Evolutionary conservation across 2,888 invertebrate genomes (phyloP), one percentile per base, ranked within the genome.

Genomic region (Bellardia pandia): DNA sequence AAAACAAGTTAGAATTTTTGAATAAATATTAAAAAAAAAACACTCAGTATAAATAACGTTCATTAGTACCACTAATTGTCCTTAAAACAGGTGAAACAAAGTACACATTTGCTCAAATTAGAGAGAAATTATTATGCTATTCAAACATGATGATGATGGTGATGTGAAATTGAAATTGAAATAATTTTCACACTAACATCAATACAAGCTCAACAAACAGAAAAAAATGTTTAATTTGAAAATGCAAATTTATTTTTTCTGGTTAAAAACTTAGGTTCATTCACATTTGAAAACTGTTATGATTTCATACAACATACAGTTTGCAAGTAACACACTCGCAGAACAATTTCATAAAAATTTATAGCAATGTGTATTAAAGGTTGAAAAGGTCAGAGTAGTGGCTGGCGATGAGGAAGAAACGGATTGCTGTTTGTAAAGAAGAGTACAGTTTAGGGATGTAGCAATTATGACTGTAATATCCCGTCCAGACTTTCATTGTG

Each of bases 31-130:
- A 14, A 14, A 51, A 51, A 48, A 51, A 51, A 51, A 13, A 13
- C 45, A 9, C 45, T 51, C 5, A 13, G 60, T 60, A 30, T 14
- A 37, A 60, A 30, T 14, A 33, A 60, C 60, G 60, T 60, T 60
- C 33, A 60, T 60, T 60, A 60, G 60, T 60, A 33, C 6, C 14
- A 33, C 60, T 60, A 60, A 60, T 60, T 60, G 60, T 33, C 60
- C 33, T 60, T 60, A 60, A 33, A 60, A 60, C 33, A 60, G 33
- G 33, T 14, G 33, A 60, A 60, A 14, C n/a, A 60, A 11, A 33
- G 5, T n/a, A 33, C 33, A 60, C 30, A 14, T 60, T 33, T 60
- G 33, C 60, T 51, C 3, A 0, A 51, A n/a, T 6, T 51, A 51
- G n/a, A 6, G 14, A 14, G 33, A 14, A 60, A 14, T 33, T 60